Evolutionary conservation across 2,113 vertebrate species (phyloP), one percentile per base, ranked within the genome.

Genomic region (Excalfactoria chinensis): DNA sequence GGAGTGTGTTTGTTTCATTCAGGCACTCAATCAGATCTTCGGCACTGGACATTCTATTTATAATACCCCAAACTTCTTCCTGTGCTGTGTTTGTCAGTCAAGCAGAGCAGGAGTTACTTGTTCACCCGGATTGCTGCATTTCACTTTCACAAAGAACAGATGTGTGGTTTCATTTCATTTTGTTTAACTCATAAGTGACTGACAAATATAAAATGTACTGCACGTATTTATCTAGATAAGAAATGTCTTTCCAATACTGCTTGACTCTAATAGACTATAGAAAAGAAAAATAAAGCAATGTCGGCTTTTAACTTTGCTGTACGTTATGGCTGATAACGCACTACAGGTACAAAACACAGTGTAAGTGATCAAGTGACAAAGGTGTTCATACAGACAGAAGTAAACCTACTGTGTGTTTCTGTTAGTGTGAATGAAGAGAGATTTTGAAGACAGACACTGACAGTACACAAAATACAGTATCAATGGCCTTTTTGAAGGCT

Each of bases 201-300:
- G 53, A 69, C 18, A 43, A 37, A 53, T 8, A 44, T 1, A 51
- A 26, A 16, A 58, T 49, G 81, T 73, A n/a, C 32, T 69, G 4
- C 11, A 60, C 8, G 3, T 23, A 10, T 6, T 60, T 2, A 37
- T 23, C n/a, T 62, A 48, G 11, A n/a, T 8, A 85, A 70, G 4
- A 18, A 5, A 3, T 0, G 0, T 58, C 19, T 30, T 67, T 80
- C 7, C n/a, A 85, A 21, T 23, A 67, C 25, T 43, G 10, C 17
- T 43, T 19, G 48, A 66, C 3, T 37, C 49, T 6, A 28, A 43
- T 59, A 44, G 30, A 63, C 6, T 12, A 9, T 9, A 15, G 35
- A 62, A 26, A 26, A 18, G 6, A 40, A 40, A 62, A 62, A 26
- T 12, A 56, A 63, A 10, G 8, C 0, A 19, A 12, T 3, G 3